Percentiles rank a stretch among this genome's conserved stretches.
Evolutionary conservation across 1,140 invertebrate genomes (phyloP).

Genomic region (Yoshiicerus persimilis): DNA sequence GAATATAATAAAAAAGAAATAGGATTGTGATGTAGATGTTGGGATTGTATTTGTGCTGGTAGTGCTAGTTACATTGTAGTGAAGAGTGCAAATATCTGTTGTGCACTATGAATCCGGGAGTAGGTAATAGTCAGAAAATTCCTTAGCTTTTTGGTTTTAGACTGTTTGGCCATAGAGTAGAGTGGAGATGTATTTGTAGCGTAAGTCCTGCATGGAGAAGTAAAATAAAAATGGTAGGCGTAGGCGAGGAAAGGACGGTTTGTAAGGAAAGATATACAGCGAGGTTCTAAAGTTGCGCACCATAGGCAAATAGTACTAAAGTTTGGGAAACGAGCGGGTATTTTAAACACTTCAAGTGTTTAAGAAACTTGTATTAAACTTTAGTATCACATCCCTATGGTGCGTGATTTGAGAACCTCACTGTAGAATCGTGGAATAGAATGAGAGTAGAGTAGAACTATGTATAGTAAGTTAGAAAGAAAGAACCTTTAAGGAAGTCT

Average conservation of each 20-base stretch:
- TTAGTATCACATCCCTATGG: too few species aligned
- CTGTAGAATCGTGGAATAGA: background rate
- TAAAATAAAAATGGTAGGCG: background rate
- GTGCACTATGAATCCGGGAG: background rate
- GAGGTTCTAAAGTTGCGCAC: too few species aligned
- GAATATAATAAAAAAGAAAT: conserved; percentile 1
- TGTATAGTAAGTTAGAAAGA: background rate
- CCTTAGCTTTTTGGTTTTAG: background rate
- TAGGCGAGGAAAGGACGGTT: background rate
- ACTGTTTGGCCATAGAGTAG: background rate
- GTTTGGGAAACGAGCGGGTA: too few species aligned
- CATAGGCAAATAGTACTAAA: too few species aligned
- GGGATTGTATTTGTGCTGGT: background rate
- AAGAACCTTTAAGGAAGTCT: background rate
- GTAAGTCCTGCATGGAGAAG: background rate
- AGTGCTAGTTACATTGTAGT: background rate
- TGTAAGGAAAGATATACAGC: background rate
- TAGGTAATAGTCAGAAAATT: background rate
- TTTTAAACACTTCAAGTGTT: too few species aligned
- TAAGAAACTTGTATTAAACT: too few species aligned
- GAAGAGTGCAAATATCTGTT: background rate
- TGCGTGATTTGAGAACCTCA: too few species aligned
- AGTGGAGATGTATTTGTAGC: background rate
- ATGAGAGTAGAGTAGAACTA: background rate
- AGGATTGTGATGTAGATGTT: conserved; percentile 12